A percentile compares a stretch with the other conserved stretches of the same genome.
Conservation (phyloP, 2,888 invertebrate species). For the Tipula unca region DNA sequence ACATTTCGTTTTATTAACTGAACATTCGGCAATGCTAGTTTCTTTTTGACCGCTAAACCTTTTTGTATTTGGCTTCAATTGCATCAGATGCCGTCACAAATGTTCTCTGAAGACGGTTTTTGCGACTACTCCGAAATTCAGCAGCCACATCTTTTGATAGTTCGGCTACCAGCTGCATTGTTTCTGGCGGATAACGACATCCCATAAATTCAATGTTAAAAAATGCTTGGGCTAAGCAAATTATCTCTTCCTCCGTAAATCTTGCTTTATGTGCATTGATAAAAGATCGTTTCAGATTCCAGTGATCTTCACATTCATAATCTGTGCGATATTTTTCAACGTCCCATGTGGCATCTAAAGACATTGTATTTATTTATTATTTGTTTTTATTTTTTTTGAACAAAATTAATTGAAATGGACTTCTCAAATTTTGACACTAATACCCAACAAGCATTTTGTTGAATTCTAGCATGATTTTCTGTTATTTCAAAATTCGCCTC, state of each 20-base stretch:
- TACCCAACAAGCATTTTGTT: too few relatives aligned
- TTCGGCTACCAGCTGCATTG: slow-evolving; percentile 69
- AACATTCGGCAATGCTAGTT: neutral
- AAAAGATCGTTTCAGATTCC: slow-evolving; percentile 75
- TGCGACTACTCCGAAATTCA: slow-evolving; percentile 56
- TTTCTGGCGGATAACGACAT: slow-evolving; percentile 75
- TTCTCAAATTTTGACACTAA: too few relatives aligned
- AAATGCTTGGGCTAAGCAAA: slow-evolving; percentile 86
- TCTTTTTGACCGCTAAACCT: neutral
- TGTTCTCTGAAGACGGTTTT: slow-evolving; percentile 57
- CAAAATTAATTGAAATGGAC: too few relatives aligned
- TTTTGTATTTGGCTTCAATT: slow-evolving; percentile 38
- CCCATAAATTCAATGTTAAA: slow-evolving; percentile 81
- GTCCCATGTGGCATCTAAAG: slow-evolving; percentile 51
- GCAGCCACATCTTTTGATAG: slow-evolving; percentile 66
- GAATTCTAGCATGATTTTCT: too few relatives aligned
- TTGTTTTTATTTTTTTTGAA: too few relatives aligned
- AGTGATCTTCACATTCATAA: slow-evolving; percentile 85
- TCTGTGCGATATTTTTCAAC: slow-evolving; percentile 65
- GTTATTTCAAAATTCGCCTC: too few relatives aligned
- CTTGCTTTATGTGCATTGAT: slow-evolving; percentile 67
- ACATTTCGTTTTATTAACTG: neutral
- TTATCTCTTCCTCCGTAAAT: slow-evolving; percentile 67
- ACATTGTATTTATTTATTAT: slow-evolving; percentile 22
- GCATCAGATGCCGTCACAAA: slow-evolving; percentile 71